A percentile compares a stretch with the other conserved stretches of the same genome.
These are phyloP conservation scores for Turritopsis rubra DNA, from an alignment of 30 jellyfish, hydroid and myxozoan species.

Conservation along the genomic window DNA sequence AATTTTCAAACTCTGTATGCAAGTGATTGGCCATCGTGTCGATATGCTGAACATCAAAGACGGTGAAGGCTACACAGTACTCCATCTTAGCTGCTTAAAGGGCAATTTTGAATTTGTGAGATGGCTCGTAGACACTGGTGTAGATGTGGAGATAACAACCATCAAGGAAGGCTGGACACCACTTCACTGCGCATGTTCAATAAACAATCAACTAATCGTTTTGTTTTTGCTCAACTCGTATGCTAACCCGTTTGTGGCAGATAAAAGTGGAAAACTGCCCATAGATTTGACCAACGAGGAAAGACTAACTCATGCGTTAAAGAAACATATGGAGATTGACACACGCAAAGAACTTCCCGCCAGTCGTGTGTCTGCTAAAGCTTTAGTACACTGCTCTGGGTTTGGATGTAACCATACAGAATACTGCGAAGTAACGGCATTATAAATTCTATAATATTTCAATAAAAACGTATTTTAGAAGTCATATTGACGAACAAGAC, in stretches of 20 bases:
- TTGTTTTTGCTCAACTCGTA: not conserved
- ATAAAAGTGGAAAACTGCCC: not conserved
- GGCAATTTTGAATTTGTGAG: not conserved
- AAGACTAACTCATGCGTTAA: not conserved
- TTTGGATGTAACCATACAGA: not conserved
- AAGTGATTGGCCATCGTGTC: slow-evolving; percentile 4
- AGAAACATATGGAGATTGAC: slow-evolving; percentile 10
- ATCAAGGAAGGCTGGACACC: slow-evolving; percentile 7
- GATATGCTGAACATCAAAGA: slow-evolving; percentile 1
- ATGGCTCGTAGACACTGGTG: slow-evolving; percentile 5
- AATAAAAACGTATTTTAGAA: too few relatives aligned
- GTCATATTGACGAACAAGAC: too few relatives aligned
- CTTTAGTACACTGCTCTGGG: not conserved
- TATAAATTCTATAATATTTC: not conserved
- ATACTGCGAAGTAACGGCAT: not conserved
- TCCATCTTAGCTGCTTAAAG: slow-evolving; percentile 9
- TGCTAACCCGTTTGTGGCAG: slow-evolving; percentile 9
- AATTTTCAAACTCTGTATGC: slow-evolving; percentile 6
- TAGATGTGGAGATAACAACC: not conserved
- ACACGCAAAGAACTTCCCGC: not conserved
- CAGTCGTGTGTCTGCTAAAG: not conserved
- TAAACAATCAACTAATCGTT: not conserved
- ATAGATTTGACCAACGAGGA: not conserved
- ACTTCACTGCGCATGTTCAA: slow-evolving; percentile 5
- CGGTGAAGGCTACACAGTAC: slow-evolving; percentile 1